Percentiles rank a stretch among this genome's conserved stretches.
These are phyloP conservation scores for Prionace glauca DNA, from an alignment of 2,797 vertebrate species.

Conservation along the genomic window DNA sequence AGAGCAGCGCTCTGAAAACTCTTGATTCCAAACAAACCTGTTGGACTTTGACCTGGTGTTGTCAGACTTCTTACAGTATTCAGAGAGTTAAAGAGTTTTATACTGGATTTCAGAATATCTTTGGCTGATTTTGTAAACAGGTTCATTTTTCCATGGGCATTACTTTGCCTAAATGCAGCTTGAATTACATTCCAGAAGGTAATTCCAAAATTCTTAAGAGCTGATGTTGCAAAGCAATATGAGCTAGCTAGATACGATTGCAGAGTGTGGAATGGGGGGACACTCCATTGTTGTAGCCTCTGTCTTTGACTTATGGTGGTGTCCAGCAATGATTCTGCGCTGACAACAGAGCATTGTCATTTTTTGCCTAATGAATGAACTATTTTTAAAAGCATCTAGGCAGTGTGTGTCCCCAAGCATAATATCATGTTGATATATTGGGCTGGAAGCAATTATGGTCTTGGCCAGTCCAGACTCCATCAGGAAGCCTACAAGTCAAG, in stretches of 20 bases:
- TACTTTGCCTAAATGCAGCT: background rate
- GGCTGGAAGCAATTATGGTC: slow-evolving; percentile 2
- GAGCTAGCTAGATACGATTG: background rate
- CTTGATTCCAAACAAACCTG: no score
- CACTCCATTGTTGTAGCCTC: background rate
- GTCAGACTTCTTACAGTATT: background rate
- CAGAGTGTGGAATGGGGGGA: background rate
- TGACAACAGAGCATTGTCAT: background rate
- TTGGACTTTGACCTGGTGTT: no score
- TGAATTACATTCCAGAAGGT: background rate
- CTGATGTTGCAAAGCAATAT: background rate
- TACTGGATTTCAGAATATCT: background rate
- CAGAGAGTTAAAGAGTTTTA: background rate
- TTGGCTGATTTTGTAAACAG: background rate
- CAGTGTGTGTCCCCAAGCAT: no score
- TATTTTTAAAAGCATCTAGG: background rate
- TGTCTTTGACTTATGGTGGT: background rate
- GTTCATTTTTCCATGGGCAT: background rate
- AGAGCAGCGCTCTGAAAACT: no score
- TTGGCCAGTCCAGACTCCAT: background rate
- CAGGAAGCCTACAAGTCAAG: background rate
- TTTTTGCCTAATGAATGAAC: background rate
- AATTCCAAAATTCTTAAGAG: background rate
- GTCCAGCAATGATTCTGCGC: background rate
- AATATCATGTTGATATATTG: background rate